phyloP scores from a whole-genome alignment of 2,888 invertebrate species.

The Glaucopsyche alexis region DNA sequence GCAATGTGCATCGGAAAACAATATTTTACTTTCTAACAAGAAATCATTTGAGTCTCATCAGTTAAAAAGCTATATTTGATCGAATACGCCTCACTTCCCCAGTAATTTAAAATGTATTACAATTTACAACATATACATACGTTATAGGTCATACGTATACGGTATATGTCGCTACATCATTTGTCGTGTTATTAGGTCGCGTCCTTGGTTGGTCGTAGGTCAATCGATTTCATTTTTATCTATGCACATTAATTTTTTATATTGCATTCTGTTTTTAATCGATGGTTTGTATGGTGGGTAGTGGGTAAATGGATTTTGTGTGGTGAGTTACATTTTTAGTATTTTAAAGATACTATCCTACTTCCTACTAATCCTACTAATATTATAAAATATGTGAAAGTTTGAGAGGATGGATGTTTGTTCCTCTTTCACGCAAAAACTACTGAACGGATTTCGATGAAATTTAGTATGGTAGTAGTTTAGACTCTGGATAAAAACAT shows the following conservation, averaged over 20 bases:
- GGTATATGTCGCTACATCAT: too few species aligned
- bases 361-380: too few species aligned
- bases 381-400: too few species aligned
- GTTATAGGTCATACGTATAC: not conserved
- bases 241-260: constrained; percentile 1
- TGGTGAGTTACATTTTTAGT: not conserved
- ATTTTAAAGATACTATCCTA: not conserved
- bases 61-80: not conserved
- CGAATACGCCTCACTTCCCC: not conserved
- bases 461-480: too few species aligned
- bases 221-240: constrained; percentile 34
- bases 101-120: constrained; percentile 9
- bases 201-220: constrained; percentile 35
- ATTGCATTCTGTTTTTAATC: constrained; percentile 8
- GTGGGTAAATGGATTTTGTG: not conserved
- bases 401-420: too few species aligned
- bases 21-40: too few species aligned
- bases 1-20: too few species aligned
- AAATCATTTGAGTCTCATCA: too few species aligned
- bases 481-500: too few species aligned
- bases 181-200: not conserved
- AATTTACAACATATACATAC: not conserved
- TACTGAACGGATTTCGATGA: too few species aligned
- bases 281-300: not conserved
- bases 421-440: too few species aligned